Evolutionary conservation across 2,888 invertebrate species (phyloP).

Genomic region (Lasiommata megera): DNA sequence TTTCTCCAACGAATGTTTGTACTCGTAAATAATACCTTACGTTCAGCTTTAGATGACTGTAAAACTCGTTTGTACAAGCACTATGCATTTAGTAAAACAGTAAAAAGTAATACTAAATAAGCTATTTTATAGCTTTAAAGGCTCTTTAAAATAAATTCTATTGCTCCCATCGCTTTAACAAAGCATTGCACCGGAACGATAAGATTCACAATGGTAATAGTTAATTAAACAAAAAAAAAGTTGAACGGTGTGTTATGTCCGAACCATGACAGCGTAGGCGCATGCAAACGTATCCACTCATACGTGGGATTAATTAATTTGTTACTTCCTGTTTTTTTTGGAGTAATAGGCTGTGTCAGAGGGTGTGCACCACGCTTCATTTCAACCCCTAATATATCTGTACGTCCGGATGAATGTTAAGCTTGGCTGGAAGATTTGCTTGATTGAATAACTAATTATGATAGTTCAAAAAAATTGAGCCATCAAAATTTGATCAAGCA

Average conservation of each 20-base stretch:
- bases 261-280: conserved; percentile 4
- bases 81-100: no score
- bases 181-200: background rate
- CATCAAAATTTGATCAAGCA: background rate
- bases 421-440: background rate
- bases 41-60: no score
- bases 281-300: background rate
- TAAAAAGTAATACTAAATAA: no score
- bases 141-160: no score
- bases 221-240: background rate
- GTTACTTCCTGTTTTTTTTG: conserved; percentile 1
- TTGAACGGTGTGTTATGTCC: background rate
- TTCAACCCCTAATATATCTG: background rate
- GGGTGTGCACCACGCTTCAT: background rate
- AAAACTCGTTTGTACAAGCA: no score
- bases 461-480: background rate
- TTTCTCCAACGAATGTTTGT: no score
- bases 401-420: background rate
- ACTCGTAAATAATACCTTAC: no score
- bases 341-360: background rate
- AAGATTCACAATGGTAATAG: background rate
- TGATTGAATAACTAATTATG: no score
- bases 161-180: background rate
- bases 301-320: conserved; percentile 8
- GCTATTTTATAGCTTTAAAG: no score